Evolutionary conservation across 2,113 vertebrate genomes (phyloP).

Genomic region (Psephotus haematonotus): DNA sequence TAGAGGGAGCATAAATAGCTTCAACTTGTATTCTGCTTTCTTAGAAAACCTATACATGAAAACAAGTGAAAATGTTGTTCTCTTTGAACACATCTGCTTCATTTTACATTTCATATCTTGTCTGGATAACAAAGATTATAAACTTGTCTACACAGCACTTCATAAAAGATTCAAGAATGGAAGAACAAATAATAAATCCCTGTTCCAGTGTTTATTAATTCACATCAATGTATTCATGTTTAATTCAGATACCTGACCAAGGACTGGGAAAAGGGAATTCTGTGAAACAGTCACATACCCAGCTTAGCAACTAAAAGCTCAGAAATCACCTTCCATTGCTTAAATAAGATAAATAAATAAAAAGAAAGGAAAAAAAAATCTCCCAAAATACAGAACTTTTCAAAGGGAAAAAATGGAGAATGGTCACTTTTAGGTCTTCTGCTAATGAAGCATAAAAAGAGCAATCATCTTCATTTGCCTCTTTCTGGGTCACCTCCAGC

Average conservation of each 20-base stretch:
- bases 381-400: neutral
- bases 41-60: neutral
- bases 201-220: conserved; percentile 14
- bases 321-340: neutral
- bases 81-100: neutral
- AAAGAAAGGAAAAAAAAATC: neutral
- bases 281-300: neutral
- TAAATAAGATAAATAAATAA: neutral
- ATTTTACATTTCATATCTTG: conserved; percentile 9
- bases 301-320: neutral
- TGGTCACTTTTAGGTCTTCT: neutral
- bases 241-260: conserved; percentile 33
- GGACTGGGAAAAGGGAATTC: neutral
- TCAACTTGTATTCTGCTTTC: neutral
- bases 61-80: neutral
- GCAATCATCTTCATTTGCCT: neutral
- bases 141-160: conserved; percentile 30
- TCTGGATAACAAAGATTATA: neutral
- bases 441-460: neutral
- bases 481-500: neutral
- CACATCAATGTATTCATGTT: conserved; percentile 22
- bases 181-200: conserved; percentile 29
- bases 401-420: neutral
- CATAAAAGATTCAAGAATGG: conserved; percentile 50
- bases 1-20: neutral